Base-by-base conservation (phyloP, 2,888 invertebrate species). In the Monopis laevigella region DNA sequence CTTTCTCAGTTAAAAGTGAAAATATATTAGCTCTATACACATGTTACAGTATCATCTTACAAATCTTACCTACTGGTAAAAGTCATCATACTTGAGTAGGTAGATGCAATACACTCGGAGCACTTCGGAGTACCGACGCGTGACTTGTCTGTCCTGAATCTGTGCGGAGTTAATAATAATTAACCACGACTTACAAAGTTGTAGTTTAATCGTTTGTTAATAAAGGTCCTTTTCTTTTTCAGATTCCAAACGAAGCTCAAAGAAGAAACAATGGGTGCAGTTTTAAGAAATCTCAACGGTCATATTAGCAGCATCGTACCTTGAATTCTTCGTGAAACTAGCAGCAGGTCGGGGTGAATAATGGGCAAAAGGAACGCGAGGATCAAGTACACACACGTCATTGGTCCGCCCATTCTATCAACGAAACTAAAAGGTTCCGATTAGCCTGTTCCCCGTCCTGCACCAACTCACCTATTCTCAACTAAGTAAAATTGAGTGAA, bases 321-420 rank as follows among this genome's bases (percentile, higher is more conserved):
- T 17, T 72, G 58, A 72, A 56, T 65, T 59, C 54, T 65, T 56
- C 28, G 12, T 27, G n/a, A 48, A 55, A 50, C 52, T 56, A 27
- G 54, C 53, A 60, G 60, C 55, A 53, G 56, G 64, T 65, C 59
- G 65, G 65, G 65, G 67, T 74, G 66, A 80, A 80, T 75, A 72
- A 80, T 80, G 80, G 80, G 70, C 75, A 80, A 71, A 67, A 77
- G 73, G 52, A 73, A 74, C 74, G 78, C 65, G 62, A 73, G 80
- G 65, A 78, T 77, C 72, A 77, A 78, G 62, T 70, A 67, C 56
- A 61, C 71, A 65, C 74, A 78, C 67, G 74, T 71, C 54, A 77
- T 74, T 72, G 78, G 78, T 78, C 80, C 80, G 55, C 78, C 78
- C 57, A 56, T 58, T 59, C 58, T 58, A 53, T 56, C 64, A 52